A percentile compares a stretch with the other conserved stretches of the same genome.
Evolutionary conservation across 2,113 vertebrate species (phyloP).

Genomic region (Coturnix japonica): DNA sequence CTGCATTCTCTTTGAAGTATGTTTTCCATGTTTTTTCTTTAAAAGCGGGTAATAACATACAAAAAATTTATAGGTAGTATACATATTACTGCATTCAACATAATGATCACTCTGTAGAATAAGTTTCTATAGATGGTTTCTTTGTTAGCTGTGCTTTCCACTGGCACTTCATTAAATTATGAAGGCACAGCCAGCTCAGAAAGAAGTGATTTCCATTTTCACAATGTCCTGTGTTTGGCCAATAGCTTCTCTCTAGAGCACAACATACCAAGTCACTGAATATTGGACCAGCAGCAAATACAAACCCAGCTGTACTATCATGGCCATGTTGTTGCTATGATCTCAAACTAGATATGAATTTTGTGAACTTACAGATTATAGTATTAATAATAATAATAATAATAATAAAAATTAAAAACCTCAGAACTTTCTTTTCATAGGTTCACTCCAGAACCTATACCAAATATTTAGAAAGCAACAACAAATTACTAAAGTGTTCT

Average conservation of each 20-base stretch:
- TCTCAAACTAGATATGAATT: neutral
- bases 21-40: neutral
- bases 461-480: neutral
- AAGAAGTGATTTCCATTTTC: neutral
- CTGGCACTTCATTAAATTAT: accelerated
- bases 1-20: neutral
- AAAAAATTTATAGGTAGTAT: neutral
- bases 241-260: neutral
- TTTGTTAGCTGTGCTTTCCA: neutral
- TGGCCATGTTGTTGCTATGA: too few relatives aligned
- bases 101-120: accelerated
- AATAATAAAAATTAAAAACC: accelerated
- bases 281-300: neutral
- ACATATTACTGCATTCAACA: neutral
- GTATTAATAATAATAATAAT: neutral
- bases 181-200: neutral
- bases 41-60: neutral
- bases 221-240: accelerated
- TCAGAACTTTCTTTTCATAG: neutral
- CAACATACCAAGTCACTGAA: neutral
- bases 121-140: neutral
- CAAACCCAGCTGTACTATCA: neutral
- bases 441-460: neutral
- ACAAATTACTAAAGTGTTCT: neutral
- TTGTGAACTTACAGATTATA: neutral